Conservation (phyloP, 2,113 vertebrate genomes). For the Amia ocellicauda region DNA sequence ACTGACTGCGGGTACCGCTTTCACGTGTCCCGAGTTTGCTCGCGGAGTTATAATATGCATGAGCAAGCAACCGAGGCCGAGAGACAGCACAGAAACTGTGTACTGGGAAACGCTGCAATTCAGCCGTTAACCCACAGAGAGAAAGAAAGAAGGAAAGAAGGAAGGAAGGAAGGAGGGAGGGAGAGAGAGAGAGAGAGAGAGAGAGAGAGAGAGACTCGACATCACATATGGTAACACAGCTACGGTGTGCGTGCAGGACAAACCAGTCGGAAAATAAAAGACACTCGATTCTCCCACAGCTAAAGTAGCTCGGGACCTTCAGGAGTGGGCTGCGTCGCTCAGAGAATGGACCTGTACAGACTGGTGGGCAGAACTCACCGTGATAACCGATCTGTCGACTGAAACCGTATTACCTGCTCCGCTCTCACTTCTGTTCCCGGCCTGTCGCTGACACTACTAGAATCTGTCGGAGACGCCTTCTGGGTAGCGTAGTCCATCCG, state of each 20-base stretch:
- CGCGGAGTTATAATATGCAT: too few species aligned
- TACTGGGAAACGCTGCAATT: too few species aligned
- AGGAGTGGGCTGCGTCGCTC: neutral
- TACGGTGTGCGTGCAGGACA: neutral
- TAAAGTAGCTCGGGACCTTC: neutral
- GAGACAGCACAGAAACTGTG: too few species aligned
- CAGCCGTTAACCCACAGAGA: too few species aligned
- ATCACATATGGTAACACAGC: too few species aligned
- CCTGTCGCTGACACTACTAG: constrained; percentile 1
- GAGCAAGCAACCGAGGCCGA: too few species aligned
- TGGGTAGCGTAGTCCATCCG: neutral
- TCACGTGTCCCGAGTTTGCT: too few species aligned
- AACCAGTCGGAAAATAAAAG: neutral
- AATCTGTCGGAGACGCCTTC: neutral
- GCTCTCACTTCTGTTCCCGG: constrained; percentile 11
- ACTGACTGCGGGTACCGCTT: too few species aligned
- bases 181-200: neutral
- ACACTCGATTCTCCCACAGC: neutral
- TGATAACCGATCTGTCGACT: neutral
- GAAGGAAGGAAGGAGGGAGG: neutral
- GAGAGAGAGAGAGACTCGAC: neutral
- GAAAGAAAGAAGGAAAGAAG: neutral
- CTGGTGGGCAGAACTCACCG: neutral
- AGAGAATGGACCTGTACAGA: neutral
- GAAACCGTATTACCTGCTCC: neutral